Conservation (phyloP, 2,113 vertebrate genomes). For the Cyprinus carpio region DNA sequence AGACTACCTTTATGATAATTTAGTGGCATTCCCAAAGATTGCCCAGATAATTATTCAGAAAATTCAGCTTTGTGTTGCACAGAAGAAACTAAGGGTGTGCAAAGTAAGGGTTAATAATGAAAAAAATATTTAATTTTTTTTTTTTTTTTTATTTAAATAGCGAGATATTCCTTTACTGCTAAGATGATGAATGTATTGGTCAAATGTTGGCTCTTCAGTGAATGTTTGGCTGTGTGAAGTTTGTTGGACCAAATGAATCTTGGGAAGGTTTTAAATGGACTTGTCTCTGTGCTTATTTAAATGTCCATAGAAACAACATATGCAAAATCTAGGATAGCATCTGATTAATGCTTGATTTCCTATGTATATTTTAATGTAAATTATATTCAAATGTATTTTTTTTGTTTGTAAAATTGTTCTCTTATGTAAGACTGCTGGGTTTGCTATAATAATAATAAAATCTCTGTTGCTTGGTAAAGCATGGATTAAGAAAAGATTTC, state of each 20-base stretch:
- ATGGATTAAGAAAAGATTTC: neutral
- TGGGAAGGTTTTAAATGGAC: neutral
- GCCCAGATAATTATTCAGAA: too few species aligned
- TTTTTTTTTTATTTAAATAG: too few species aligned
- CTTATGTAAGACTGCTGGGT: neutral
- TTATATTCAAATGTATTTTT: neutral
- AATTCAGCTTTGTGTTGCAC: neutral
- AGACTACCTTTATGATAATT: too few species aligned
- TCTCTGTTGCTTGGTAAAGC: neutral
- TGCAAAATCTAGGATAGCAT: neutral
- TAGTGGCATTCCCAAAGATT: neutral
- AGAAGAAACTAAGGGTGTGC: neutral
- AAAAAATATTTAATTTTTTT: too few species aligned
- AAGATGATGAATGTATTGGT: constrained; percentile 19
- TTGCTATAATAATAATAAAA: constrained; percentile 7
- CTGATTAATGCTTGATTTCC: neutral
- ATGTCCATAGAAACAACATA: constrained; percentile 5
- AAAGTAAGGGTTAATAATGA: too few species aligned
- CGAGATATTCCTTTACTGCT: too few species aligned
- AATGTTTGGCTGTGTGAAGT: neutral
- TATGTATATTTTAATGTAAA: neutral
- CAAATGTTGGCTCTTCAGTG: neutral
- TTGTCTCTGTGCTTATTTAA: constrained; percentile 15
- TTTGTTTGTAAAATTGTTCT: neutral
- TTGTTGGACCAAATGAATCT: constrained; percentile 5